phyloP scores from a whole-genome alignment of 2,888 invertebrate genomes.

The Tenthredo distinguenda region DNA sequence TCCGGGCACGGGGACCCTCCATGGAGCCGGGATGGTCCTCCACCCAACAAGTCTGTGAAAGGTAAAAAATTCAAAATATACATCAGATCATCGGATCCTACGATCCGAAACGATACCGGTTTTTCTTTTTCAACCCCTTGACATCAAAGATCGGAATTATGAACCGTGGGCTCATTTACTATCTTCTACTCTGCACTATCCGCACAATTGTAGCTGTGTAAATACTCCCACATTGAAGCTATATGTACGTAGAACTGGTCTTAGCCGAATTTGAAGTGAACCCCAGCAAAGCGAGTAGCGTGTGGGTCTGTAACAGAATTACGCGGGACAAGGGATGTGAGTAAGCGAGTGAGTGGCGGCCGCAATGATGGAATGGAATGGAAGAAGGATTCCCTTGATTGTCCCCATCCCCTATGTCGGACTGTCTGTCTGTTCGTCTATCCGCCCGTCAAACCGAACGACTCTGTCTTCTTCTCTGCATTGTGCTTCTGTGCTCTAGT shows the following conservation, averaged over 20 bases:
- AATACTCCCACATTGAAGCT: not conserved
- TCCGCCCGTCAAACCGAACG: slow-evolving; percentile 54
- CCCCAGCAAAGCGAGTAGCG: slow-evolving; percentile 35
- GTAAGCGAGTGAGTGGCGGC: slow-evolving; percentile 59
- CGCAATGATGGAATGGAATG: slow-evolving; percentile 61
- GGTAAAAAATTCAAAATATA: slow-evolving; percentile 80
- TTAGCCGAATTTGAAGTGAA: slow-evolving; percentile 39
- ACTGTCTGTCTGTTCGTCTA: slow-evolving; percentile 59
- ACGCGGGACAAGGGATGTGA: slow-evolving; percentile 55
- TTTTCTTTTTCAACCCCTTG: not conserved
- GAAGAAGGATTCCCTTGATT: slow-evolving; percentile 63
- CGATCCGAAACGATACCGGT: not conserved
- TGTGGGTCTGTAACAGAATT: slow-evolving; percentile 65
- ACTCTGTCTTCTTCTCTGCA: slow-evolving; percentile 15
- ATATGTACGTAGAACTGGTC: not conserved
- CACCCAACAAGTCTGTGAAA: slow-evolving; percentile 90
- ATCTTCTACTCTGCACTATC: not conserved
- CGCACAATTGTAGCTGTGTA: not conserved
- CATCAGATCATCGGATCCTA: not conserved
- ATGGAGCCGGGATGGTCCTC: slow-evolving; percentile 92
- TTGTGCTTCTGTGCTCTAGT: slow-evolving; percentile 5
- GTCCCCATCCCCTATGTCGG: slow-evolving; percentile 57
- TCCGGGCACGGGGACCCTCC: slow-evolving; percentile 97
- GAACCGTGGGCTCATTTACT: not conserved
- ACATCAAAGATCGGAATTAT: not conserved